phyloP scores from a whole-genome alignment of 2,113 vertebrate genomes.

The Rousettus leschenaultii region DNA sequence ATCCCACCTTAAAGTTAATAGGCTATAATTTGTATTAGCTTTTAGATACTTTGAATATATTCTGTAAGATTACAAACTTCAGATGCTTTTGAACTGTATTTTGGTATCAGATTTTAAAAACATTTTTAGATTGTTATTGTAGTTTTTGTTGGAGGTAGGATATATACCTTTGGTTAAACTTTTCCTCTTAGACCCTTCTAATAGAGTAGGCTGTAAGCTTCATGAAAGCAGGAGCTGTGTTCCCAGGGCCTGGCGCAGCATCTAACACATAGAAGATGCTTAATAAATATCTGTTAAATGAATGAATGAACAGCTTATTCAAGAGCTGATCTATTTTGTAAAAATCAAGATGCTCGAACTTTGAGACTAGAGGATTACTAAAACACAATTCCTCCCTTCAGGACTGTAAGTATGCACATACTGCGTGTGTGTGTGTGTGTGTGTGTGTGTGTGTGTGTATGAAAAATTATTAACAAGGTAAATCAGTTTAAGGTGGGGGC shows the following conservation, averaged over 20 bases:
- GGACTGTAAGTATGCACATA: background rate
- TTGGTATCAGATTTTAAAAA: background rate
- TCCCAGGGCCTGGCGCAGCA: background rate
- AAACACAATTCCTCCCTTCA: background rate
- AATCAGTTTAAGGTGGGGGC: background rate
- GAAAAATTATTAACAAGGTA: constrained; percentile 12
- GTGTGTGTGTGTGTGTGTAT: background rate
- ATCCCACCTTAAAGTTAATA: background rate
- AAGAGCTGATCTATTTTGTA: background rate
- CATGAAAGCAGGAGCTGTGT: background rate
- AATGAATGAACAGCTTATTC: background rate
- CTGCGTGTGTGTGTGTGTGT: too few species aligned
- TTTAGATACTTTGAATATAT: constrained; percentile 22
- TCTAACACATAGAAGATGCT: background rate
- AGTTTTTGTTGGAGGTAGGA: constrained; percentile 8
- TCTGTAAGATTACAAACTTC: background rate
- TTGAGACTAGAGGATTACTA: constrained; percentile 20
- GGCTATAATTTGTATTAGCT: background rate
- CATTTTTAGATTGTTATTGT: background rate
- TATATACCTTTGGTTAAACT: background rate
- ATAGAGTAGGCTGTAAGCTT: background rate
- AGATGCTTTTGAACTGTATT: constrained; percentile 33
- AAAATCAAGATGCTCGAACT: background rate
- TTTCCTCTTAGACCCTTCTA: background rate
- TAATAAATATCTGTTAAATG: background rate